A percentile compares a stretch with the other conserved stretches of the same genome.
Evolutionary conservation across 2,113 vertebrate species (phyloP).

Genomic region (Plestiodon gilberti): DNA sequence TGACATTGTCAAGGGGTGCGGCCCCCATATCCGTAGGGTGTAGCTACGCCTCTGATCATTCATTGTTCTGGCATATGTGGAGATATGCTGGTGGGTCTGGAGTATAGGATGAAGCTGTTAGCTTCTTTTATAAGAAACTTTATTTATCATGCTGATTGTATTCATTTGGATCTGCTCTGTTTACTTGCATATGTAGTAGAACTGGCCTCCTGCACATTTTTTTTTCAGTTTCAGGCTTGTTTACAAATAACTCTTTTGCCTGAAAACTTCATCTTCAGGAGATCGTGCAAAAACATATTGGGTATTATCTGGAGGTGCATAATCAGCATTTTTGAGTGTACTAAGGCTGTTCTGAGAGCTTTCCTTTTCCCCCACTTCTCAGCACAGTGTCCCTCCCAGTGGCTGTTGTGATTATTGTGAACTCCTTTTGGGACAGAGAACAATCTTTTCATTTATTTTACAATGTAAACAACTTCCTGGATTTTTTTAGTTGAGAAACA

Average conservation of each 20-base stretch:
- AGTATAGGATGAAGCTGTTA: too few species aligned
- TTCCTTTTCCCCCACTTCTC: background rate
- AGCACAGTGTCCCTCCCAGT: too few species aligned
- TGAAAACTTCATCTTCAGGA: background rate
- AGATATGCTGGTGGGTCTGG: too few species aligned
- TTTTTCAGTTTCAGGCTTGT: background rate
- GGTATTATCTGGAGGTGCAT: background rate
- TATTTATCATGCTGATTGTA: background rate
- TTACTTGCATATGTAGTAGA: background rate
- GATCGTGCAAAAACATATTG: background rate
- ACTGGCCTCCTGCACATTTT: background rate
- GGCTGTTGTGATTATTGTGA: too few species aligned
- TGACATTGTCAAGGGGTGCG: too few species aligned
- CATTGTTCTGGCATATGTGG: too few species aligned
- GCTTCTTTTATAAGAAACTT: background rate
- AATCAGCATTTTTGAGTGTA: background rate
- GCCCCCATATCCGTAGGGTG: too few species aligned
- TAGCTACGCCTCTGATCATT: too few species aligned
- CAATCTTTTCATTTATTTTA: too few species aligned
- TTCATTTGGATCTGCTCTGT: background rate
- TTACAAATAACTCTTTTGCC: background rate
- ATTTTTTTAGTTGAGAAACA: too few species aligned
- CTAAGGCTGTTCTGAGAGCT: background rate
- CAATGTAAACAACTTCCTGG: too few species aligned
- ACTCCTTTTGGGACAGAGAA: too few species aligned